These are phyloP conservation scores for Blera fallax DNA, from an alignment of 2,888 invertebrate genomes.

Conservation along the genomic window DNA sequence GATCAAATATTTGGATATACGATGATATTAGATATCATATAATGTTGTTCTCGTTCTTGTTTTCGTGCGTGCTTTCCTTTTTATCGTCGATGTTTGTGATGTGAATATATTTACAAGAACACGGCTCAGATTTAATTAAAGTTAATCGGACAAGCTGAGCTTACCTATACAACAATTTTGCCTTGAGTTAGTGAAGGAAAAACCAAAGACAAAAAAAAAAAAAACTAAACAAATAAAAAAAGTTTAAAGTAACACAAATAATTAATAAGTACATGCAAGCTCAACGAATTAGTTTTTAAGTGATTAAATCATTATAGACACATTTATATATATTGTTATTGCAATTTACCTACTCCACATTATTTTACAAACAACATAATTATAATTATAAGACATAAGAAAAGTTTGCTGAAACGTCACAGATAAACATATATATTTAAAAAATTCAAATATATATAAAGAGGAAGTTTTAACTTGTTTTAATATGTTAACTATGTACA, in stretches of 20 bases:
- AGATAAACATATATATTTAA: not conserved
- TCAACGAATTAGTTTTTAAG: slow-evolving; percentile 64
- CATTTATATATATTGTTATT: slow-evolving; percentile 36
- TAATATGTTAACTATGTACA: slow-evolving; percentile 32
- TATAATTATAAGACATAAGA: slow-evolving; percentile 5
- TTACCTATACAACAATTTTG: slow-evolving; percentile 22
- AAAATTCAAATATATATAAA: slow-evolving; percentile 1
- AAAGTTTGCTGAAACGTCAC: slow-evolving; percentile 41
- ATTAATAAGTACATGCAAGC: slow-evolving; percentile 36
- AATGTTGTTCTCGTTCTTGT: slow-evolving; percentile 8
- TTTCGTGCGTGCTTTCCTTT: slow-evolving; percentile 15
- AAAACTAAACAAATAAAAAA: not conserved
- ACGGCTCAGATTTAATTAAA: slow-evolving; percentile 13
- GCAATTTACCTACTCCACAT: slow-evolving; percentile 24
- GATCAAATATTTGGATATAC: not conserved
- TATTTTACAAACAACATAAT: slow-evolving; percentile 7
- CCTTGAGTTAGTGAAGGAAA: slow-evolving; percentile 10
- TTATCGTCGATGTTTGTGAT: slow-evolving; percentile 4
- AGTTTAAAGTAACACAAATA: slow-evolving; percentile 5
- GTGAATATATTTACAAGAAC: not conserved
- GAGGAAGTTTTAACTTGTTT: slow-evolving; percentile 1
- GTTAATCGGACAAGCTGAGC: slow-evolving; percentile 27
- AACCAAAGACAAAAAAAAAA: not conserved
- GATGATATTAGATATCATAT: not conserved
- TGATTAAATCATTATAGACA: slow-evolving; percentile 26